A percentile compares a stretch with the other conserved stretches of the same genome.
These are phyloP conservation scores for Orthonyx spaldingii DNA, from an alignment of 2,113 vertebrate genomes.

Conservation along the genomic window DNA sequence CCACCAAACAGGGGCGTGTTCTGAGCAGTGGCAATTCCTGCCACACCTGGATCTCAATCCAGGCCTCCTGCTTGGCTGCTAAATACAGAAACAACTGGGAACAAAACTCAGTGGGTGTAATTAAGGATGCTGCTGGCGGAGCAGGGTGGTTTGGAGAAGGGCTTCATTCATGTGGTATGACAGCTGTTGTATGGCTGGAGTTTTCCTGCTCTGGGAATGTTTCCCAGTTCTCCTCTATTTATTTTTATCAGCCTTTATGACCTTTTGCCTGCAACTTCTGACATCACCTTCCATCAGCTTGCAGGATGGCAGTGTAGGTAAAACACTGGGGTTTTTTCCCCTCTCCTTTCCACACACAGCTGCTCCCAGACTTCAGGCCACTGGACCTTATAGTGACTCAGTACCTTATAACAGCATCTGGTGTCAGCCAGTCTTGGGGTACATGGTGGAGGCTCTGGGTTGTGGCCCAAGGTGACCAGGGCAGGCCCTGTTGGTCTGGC, in stretches of 20 bases:
- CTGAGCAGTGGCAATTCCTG: not conserved
- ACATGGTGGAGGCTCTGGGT: fast-evolving
- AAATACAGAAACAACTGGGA: not conserved
- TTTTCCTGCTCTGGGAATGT: not conserved
- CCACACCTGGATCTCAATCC: not conserved
- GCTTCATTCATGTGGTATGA: not conserved
- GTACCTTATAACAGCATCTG: not conserved
- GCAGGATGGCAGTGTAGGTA: not conserved
- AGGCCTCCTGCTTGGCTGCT: not conserved
- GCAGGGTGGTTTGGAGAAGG: not conserved
- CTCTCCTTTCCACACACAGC: not conserved
- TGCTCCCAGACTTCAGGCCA: not conserved
- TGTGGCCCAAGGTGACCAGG: not conserved
- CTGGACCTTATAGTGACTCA: not conserved
- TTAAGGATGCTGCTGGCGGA: not conserved
- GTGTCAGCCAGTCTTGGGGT: not conserved
- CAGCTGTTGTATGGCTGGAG: not conserved
- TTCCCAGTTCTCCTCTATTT: not conserved
- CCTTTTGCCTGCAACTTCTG: not conserved
- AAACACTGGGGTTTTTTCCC: not conserved
- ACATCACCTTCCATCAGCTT: not conserved
- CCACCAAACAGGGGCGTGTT: fast-evolving
- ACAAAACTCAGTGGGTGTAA: not conserved
- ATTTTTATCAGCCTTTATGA: not conserved
- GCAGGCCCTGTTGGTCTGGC: not conserved